Evolutionary conservation across 30 jellyfish, hydroid and myxozoan genomes (phyloP).

Genomic region (Aurelia aurita complex sp. Pacific): DNA sequence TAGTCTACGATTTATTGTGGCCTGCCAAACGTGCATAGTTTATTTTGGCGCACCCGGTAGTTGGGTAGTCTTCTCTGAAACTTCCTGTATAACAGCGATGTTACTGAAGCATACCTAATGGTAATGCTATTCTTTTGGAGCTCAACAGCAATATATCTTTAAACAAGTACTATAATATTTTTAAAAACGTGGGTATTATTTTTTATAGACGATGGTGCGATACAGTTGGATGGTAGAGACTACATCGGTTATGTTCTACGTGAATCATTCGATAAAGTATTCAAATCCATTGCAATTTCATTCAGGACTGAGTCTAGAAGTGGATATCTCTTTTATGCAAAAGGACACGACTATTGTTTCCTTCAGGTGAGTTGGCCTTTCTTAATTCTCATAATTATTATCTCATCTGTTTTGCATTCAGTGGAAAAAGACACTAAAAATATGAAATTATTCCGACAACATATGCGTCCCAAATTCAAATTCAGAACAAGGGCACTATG

Average conservation of each 20-base stretch:
- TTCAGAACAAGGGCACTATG: too few species aligned
- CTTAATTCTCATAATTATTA: neutral
- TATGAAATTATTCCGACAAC: too few species aligned
- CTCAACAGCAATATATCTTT: too few species aligned
- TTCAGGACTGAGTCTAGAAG: constrained; percentile 88
- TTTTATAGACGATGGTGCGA: constrained; percentile 80
- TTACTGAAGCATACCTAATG: too few species aligned
- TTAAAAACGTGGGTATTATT: neutral
- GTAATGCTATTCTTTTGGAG: neutral
- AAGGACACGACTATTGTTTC: constrained; percentile 90
- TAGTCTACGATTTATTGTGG: too few species aligned
- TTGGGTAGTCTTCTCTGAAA: too few species aligned
- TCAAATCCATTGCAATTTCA: constrained; percentile 73
- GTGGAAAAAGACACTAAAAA: too few species aligned
- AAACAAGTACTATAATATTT: neutral
- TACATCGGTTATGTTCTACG: constrained; percentile 75
- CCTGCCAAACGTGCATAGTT: too few species aligned
- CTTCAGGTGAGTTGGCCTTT: constrained; percentile 62
- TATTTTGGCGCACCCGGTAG: too few species aligned
- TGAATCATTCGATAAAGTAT: constrained; percentile 78
- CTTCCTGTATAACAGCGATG: too few species aligned
- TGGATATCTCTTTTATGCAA: constrained; percentile 81
- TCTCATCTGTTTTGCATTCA: too few species aligned
- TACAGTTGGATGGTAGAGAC: constrained; percentile 90
- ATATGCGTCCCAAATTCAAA: too few species aligned